Evolutionary conservation across 2,797 vertebrate genomes (phyloP).

Genomic region (Mycteria americana): DNA sequence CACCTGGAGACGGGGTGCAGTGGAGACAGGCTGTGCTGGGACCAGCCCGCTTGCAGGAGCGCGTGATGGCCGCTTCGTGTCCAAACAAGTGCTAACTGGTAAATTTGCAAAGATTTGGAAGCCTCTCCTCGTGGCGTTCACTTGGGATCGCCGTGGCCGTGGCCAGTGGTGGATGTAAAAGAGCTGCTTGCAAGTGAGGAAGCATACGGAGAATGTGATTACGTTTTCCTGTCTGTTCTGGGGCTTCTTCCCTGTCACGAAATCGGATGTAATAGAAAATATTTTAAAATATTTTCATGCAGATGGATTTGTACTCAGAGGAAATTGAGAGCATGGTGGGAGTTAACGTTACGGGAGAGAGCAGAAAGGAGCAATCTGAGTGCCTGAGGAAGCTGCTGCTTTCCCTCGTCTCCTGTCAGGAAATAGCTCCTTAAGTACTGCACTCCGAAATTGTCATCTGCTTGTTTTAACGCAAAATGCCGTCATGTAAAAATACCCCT

Average conservation of each 20-base stretch:
- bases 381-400: not conserved
- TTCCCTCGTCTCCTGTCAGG: slow-evolving; percentile 7
- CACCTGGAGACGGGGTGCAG: not conserved
- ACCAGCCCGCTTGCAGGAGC: not conserved
- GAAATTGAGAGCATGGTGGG: not conserved
- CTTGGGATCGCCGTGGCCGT: fast-evolving
- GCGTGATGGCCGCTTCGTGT: fast-evolving
- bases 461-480: slow-evolving; percentile 31
- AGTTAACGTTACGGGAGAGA: not conserved
- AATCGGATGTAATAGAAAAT: not conserved
- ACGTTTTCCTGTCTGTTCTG: not conserved
- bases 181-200: not conserved
- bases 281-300: not conserved
- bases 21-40: not conserved
- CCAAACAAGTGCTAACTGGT: not conserved
- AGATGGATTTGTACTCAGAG: not conserved
- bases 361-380: slow-evolving; percentile 24
- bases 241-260: not conserved
- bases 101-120: not conserved
- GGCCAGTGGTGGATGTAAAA: not conserved
- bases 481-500: slow-evolving; percentile 17
- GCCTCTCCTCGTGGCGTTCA: fast-evolving
- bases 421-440: slow-evolving; percentile 34
- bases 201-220: fast-evolving
- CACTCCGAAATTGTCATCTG: slow-evolving; percentile 4